Conservation (phyloP, 2,888 invertebrate species). For the Agrochola lota region DNA sequence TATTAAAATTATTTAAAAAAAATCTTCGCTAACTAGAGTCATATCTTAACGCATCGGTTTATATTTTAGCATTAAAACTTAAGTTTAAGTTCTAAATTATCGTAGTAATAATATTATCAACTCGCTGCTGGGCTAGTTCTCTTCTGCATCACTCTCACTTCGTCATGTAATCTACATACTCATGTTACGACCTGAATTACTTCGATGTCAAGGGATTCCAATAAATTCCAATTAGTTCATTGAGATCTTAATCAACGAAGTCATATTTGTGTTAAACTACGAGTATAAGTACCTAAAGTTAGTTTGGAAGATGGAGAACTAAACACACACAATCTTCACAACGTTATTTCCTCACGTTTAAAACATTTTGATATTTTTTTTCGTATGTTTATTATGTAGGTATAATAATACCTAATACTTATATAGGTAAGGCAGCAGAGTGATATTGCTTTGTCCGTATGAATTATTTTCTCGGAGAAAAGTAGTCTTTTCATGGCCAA, state of each 20-base stretch:
- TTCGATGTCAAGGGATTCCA: not conserved
- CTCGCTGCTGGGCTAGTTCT: not conserved
- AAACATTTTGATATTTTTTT: not conserved
- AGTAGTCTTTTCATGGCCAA: constrained; percentile 58
- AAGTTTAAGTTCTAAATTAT: not conserved
- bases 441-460: constrained; percentile 31
- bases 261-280: constrained; percentile 7
- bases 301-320: not conserved
- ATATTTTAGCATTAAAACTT: not conserved
- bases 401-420: not conserved
- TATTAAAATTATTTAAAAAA: not conserved
- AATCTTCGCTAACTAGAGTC: not conserved
- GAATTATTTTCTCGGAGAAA: constrained; percentile 48
- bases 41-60: not conserved
- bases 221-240: not conserved
- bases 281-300: not conserved
- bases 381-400: not conserved
- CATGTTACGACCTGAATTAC: not conserved
- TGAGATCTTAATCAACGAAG: not conserved
- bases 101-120: not conserved
- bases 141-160: not conserved
- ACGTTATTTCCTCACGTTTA: not conserved
- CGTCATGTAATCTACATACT: not conserved
- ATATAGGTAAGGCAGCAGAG: not conserved
- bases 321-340: not conserved